Evolutionary conservation across 2,113 vertebrate species (phyloP), one percentile per base, ranked within the genome.

Genomic region (Ploceus nigricollis): DNA sequence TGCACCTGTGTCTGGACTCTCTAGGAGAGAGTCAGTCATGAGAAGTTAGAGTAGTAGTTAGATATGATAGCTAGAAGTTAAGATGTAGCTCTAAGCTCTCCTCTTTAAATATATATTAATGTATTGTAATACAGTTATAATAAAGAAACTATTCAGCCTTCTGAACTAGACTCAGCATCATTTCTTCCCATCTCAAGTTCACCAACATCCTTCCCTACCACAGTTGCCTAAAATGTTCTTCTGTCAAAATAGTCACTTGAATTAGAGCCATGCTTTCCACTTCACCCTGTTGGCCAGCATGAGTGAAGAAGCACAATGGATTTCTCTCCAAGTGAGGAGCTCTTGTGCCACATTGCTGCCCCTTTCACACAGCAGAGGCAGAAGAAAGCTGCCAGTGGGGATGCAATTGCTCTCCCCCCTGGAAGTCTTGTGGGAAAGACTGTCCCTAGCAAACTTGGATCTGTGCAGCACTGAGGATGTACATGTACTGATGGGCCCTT

Each of bases 321-420:
- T 72, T 91, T 84, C 65, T 79, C 56, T 80, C 19, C 57, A 17
- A 17, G 10, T 47, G 30, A 0, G 1, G n/a, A 75, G 17, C 5
- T 33, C 42, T 69, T 1, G 0, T 21, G 27, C 25, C 25, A 50
- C 30, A 1, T 15, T 2, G 1, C 21, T 88, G 58, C 14, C 27
- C 28, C 33, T 82, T 61, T 66, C 24, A 50, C 21, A 31, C 4
- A 48, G 37, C 15, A 69, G n/a, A 64, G 16, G 30, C 40, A 90
- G 60, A 31, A 63, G 25, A 80, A 72, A 76, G 20, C 37, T 90
- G 21, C 37, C 63, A 69, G 31, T 0, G 0, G 14, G 31, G 6
- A 56, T 2, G 0, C 47, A 58, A 42, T 27, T 71, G 9, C 20
- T 21, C 6, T 58, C 8, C 8, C 4, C 10, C 0, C 0, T 5